Percentiles rank a stretch among this genome's conserved stretches.
Conservation (phyloP, 2,888 invertebrate species). For the Rhamphomyia laevipes region DNA sequence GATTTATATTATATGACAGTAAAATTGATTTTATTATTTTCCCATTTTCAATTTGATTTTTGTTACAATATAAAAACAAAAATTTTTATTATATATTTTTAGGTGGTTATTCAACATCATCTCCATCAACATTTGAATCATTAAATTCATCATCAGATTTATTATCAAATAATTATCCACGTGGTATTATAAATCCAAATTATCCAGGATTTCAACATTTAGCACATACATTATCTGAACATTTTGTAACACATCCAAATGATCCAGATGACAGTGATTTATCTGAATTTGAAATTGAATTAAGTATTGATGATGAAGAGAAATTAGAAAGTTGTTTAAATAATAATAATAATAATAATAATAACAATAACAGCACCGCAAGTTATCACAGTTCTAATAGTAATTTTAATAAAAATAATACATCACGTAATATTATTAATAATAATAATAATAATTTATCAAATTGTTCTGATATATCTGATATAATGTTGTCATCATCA, state of each 20-base stretch:
- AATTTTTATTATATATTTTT: no score
- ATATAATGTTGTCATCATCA: no score
- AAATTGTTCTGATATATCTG: conserved; percentile 16
- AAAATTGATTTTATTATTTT: not conserved
- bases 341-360: conserved; percentile 21
- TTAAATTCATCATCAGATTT: not conserved
- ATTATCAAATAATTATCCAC: conserved; percentile 35
- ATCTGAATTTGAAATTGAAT: conserved; percentile 30
- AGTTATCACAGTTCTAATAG: no score
- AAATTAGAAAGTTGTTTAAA: no score
- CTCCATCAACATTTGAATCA: not conserved
- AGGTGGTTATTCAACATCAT: not conserved
- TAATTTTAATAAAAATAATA: no score
- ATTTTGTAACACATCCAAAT: conserved; percentile 30
- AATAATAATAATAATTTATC: conserved; percentile 18
- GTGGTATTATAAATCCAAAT: conserved; percentile 72
- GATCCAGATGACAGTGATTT: conserved; percentile 32
- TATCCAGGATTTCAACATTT: conserved; percentile 76
- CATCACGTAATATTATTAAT: no score
- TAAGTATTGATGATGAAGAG: conserved; percentile 23
- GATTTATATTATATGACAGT: no score
- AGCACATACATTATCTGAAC: conserved; percentile 52
- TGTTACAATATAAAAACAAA: no score
- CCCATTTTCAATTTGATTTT: not conserved
- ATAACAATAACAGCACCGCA: no score